Evolutionary conservation across 2,113 vertebrate species (phyloP).

Genomic region (Oxyura jamaicensis): DNA sequence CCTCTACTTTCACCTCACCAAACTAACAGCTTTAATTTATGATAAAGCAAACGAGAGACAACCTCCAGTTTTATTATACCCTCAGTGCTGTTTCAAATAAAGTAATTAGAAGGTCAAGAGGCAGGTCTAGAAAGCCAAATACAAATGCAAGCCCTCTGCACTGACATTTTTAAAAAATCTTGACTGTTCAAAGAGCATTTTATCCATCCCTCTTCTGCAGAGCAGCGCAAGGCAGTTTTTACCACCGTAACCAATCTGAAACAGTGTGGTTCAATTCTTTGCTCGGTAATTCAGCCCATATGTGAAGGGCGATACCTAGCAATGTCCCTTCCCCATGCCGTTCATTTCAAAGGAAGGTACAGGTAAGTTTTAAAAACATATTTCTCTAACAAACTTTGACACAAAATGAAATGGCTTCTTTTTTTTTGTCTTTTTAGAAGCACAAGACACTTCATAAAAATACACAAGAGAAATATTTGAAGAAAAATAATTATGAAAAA

Average conservation of each 20-base stretch:
- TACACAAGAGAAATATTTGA: not conserved
- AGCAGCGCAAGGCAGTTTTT: constrained; percentile 33
- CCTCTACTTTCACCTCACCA: constrained; percentile 82
- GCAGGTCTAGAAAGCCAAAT: constrained; percentile 80
- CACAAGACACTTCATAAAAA: not conserved
- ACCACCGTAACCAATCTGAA: constrained; percentile 79
- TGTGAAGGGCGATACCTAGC: constrained; percentile 31
- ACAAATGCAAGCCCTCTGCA: constrained; percentile 83
- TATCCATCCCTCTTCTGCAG: constrained; percentile 74
- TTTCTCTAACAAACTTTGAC: not conserved
- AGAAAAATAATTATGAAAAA: not conserved
- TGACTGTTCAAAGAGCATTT: constrained; percentile 80
- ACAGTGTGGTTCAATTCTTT: constrained; percentile 56
- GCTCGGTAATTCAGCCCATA: constrained; percentile 75
- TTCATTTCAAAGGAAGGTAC: constrained; percentile 7
- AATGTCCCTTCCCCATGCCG: not conserved
- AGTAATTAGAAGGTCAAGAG: constrained; percentile 89
- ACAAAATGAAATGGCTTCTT: not conserved
- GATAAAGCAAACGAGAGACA: constrained; percentile 83
- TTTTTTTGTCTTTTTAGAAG: not conserved
- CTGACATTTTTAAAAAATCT: constrained; percentile 68
- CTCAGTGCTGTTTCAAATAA: constrained; percentile 86
- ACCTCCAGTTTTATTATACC: constrained; percentile 84
- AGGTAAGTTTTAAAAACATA: constrained; percentile 48
- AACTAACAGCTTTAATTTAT: constrained; percentile 87